phyloP scores from a whole-genome alignment of 2,888 invertebrate species.

The Petrolisthes manimaculis region DNA sequence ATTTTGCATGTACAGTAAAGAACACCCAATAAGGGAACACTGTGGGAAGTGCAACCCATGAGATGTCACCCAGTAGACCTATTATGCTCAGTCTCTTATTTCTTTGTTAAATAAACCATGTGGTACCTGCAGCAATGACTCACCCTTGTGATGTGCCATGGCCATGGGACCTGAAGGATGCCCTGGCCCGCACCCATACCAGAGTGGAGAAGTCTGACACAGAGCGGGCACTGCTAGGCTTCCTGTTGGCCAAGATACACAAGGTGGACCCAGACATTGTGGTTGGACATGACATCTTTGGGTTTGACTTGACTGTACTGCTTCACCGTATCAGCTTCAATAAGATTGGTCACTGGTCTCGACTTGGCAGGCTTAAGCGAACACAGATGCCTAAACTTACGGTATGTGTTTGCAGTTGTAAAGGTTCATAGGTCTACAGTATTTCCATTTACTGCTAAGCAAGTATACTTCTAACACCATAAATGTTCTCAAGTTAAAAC shows the following conservation, averaged over 20 bases:
- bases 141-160: conserved; percentile 83
- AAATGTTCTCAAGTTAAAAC: no score
- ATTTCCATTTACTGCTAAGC: no score
- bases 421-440: no score
- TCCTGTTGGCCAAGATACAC: conserved; percentile 83
- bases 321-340: conserved; percentile 82
- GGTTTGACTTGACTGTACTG: conserved; percentile 91
- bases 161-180: conserved; percentile 85
- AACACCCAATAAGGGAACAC: no score
- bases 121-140: conserved; percentile 78
- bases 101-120: background rate
- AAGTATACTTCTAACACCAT: no score
- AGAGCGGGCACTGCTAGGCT: conserved; percentile 84
- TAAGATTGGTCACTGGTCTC: conserved; percentile 89
- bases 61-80: background rate
- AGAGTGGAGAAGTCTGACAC: conserved; percentile 83
- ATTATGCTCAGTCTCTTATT: background rate
- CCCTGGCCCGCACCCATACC: conserved; percentile 75
- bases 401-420: conserved; percentile 27
- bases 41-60: no score
- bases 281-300: conserved; percentile 91
- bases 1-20: no score
- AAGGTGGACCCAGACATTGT: conserved; percentile 93
- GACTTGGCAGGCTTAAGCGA: conserved; percentile 81
- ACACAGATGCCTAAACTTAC: conserved; percentile 57